Percentiles rank a stretch among this genome's conserved stretches.
These are phyloP conservation scores for Plecturocebus donacophilus DNA, from an alignment of 2,113 vertebrate genomes.

Conservation along the genomic window DNA sequence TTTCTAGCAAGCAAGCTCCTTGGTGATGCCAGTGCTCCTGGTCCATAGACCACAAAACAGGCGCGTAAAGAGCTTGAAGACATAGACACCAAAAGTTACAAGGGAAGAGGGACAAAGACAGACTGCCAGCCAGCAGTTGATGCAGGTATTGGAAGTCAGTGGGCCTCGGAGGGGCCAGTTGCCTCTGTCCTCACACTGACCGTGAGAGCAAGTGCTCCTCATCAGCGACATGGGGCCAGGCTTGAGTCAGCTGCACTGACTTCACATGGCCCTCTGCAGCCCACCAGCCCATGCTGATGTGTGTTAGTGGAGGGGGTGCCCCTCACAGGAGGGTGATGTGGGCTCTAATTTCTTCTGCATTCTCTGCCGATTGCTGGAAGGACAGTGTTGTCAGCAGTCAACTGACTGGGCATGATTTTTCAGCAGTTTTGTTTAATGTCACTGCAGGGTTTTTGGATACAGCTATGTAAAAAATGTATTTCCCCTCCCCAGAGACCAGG, in stretches of 20 bases:
- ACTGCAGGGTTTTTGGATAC: not conserved
- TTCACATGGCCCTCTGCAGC: not conserved
- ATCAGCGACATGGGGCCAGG: not conserved
- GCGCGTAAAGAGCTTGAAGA: not conserved
- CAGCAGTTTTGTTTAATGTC: not conserved
- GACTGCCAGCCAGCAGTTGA: not conserved
- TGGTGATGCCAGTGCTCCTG: fast-evolving
- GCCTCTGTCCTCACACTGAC: not conserved
- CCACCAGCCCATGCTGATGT: fast-evolving
- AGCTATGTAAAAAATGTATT: not conserved
- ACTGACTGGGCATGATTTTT: not conserved
- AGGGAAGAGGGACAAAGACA: not conserved
- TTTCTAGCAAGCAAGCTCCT: not conserved
- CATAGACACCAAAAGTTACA: not conserved
- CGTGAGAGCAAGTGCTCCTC: not conserved
- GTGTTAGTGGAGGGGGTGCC: not conserved
- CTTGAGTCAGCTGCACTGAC: not conserved
- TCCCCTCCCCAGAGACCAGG: not conserved
- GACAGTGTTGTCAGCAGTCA: not conserved
- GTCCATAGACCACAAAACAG: not conserved
- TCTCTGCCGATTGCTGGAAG: not conserved
- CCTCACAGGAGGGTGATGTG: not conserved
- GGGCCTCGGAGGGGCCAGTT: not conserved
- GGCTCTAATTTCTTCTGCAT: not conserved
- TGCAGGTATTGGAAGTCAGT: not conserved